Base-by-base conservation (phyloP, 1,140 invertebrate genomes). In the Aradophagus sp. region DNA sequence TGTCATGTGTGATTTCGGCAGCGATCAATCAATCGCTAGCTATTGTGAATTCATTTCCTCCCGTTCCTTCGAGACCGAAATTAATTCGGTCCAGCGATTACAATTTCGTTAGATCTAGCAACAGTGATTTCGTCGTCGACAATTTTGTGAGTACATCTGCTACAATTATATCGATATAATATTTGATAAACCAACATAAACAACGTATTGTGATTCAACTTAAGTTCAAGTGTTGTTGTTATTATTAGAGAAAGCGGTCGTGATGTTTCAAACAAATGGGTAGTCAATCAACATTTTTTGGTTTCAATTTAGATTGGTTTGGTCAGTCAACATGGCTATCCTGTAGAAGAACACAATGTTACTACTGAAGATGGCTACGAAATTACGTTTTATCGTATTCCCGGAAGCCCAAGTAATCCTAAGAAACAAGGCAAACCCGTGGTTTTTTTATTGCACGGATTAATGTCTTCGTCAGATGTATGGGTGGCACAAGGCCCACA, bases 381-480 rank as follows among this genome's bases (percentile, higher is more conserved):
- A 15, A 45, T 89, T 10, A 74, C 38, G 5, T 52, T 88, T 17
- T 85, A 88, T 38, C 73, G 88, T 47, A 88, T 89, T 67, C 85
- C 87, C 1, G 72, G 67, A 15, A 74, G 66, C 36, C 65, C 74
- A 0, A 29, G 2, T 6, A 50, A 41, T 20, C 73, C 70, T 16
- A 56, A 58, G 15, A 36, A 15, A 20, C 63, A 84, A 36, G 65
- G 59, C 10, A 77, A 79, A 56, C 77, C 74, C 3, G 56, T 79
- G 17, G 75, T 87, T 11, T 86, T 81, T 32, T 29, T 90, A 5
- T 88, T 89, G 67, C 89, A 90, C 68, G 89, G 89, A 7, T 61
- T 90, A 7, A 15, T 86, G 2, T 79, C 70, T 3, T 86, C 86
- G 5, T 84, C 86, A 0, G 81, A 86, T 5, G 73, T 81, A 38